Conservation (phyloP, 37 sponge, comb jelly and placozoan genomes). For the Cliona cf. orientalis region DNA sequence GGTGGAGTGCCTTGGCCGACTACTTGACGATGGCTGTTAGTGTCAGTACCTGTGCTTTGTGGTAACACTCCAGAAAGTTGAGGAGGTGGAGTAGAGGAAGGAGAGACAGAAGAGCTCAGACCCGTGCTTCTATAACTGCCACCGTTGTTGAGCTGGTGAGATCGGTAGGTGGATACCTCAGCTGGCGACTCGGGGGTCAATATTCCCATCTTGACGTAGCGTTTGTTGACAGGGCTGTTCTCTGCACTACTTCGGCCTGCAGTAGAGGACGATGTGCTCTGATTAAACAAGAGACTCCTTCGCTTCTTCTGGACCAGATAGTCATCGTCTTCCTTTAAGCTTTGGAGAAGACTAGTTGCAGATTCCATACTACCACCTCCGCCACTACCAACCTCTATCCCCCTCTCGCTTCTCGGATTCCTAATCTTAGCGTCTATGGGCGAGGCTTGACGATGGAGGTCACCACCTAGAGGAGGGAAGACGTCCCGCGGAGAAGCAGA, state of each 20-base stretch:
- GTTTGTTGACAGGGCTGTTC: background rate
- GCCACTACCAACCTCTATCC: too few relatives aligned
- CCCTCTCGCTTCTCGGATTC: too few relatives aligned
- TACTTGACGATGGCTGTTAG: background rate
- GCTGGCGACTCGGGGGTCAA: constrained; percentile 2
- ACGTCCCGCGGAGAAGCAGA: background rate
- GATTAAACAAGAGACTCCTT: too few relatives aligned
- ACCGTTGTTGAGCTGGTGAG: background rate
- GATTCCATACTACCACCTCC: too few relatives aligned
- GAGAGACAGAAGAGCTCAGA: background rate
- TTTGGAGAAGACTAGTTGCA: too few relatives aligned
- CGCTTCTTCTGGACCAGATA: too few relatives aligned
- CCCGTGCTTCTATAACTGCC: background rate
- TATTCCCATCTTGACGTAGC: constrained; percentile 26
- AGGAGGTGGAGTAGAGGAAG: background rate
- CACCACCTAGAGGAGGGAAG: background rate
- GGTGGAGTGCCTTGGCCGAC: too few relatives aligned
- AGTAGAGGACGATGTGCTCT: too few relatives aligned
- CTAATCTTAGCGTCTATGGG: too few relatives aligned
- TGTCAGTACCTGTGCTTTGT: background rate
- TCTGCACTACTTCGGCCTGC: too few relatives aligned
- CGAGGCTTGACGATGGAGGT: background rate
- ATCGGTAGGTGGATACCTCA: background rate
- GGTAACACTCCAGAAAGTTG: background rate
- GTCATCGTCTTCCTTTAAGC: too few relatives aligned